Conservation (phyloP, 2,113 vertebrate species). For the Platysternon megacephalum region DNA sequence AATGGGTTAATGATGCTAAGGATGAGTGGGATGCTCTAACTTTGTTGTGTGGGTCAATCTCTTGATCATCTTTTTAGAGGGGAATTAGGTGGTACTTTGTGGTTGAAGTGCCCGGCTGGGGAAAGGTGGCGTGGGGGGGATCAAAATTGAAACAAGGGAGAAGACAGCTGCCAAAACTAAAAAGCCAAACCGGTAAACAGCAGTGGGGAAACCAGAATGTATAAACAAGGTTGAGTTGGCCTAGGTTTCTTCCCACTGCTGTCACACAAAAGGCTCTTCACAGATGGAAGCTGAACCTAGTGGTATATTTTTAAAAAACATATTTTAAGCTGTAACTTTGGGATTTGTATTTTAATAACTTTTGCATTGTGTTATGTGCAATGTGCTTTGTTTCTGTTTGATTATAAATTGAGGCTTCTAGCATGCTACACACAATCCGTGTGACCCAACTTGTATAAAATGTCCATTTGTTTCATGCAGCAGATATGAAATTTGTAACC, state of each 20-base stretch:
- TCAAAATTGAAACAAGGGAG: background rate
- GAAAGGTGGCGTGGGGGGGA: background rate
- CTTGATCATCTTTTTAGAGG: background rate
- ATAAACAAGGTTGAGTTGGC: background rate
- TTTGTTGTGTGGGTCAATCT: background rate
- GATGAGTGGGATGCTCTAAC: background rate
- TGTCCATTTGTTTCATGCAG: slow-evolving; percentile 57
- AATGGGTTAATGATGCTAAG: background rate
- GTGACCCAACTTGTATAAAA: slow-evolving; percentile 34
- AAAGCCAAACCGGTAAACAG: background rate
- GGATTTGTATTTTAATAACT: background rate
- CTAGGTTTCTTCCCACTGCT: background rate
- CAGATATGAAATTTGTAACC: slow-evolving; percentile 51
- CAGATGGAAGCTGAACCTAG: background rate
- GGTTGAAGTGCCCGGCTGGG: background rate
- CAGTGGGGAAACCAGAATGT: background rate
- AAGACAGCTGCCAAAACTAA: background rate
- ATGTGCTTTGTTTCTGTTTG: background rate
- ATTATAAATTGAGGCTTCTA: background rate
- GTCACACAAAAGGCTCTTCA: background rate
- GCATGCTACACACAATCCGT: slow-evolving; percentile 1
- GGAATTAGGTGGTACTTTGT: background rate
- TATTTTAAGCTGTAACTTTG: background rate
- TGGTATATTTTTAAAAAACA: background rate
- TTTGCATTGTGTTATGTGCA: slow-evolving; percentile 17